These are phyloP conservation scores for Diadegma fenestrale DNA, from an alignment of 2,888 invertebrate genomes.

Conservation along the genomic window DNA sequence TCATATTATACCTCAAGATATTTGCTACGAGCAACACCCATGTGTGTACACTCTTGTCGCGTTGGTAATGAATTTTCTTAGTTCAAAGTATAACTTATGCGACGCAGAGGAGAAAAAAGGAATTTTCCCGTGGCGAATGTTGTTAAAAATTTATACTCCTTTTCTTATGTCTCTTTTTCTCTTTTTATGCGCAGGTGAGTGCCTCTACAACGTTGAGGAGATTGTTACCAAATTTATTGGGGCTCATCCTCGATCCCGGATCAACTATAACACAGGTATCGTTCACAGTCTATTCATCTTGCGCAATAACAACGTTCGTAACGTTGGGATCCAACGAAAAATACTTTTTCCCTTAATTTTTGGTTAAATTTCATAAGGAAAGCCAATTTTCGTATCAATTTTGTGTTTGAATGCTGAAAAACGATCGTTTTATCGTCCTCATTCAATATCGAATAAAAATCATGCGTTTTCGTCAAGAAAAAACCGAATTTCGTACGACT, in stretches of 20 bases:
- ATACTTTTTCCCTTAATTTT: too few species aligned
- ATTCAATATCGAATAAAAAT: too few species aligned
- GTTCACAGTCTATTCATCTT: constrained; percentile 3
- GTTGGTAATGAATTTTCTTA: constrained; percentile 31
- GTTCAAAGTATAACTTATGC: background rate
- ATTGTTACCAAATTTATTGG: constrained; percentile 69
- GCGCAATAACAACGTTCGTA: too few species aligned
- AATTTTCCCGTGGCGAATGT: background rate
- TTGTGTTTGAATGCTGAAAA: too few species aligned
- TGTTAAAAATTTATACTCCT: background rate
- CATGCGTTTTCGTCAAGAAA: too few species aligned
- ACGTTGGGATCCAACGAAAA: too few species aligned
- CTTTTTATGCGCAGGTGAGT: constrained; percentile 76
- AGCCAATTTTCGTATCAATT: too few species aligned
- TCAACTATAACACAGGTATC: constrained; percentile 75
- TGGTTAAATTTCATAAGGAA: too few species aligned
- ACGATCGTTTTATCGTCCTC: too few species aligned
- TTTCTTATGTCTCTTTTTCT: constrained; percentile 36
- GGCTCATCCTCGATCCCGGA: constrained; percentile 58
- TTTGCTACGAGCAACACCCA: constrained; percentile 2
- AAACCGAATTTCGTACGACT: too few species aligned
- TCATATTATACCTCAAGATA: constrained; percentile 44
- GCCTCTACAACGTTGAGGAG: constrained; percentile 71
- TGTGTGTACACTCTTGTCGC: background rate
- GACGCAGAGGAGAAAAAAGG: background rate